These are phyloP conservation scores for Aporrectodea caliginosa DNA, from an alignment of 1,140 invertebrate species.

Conservation along the genomic window DNA sequence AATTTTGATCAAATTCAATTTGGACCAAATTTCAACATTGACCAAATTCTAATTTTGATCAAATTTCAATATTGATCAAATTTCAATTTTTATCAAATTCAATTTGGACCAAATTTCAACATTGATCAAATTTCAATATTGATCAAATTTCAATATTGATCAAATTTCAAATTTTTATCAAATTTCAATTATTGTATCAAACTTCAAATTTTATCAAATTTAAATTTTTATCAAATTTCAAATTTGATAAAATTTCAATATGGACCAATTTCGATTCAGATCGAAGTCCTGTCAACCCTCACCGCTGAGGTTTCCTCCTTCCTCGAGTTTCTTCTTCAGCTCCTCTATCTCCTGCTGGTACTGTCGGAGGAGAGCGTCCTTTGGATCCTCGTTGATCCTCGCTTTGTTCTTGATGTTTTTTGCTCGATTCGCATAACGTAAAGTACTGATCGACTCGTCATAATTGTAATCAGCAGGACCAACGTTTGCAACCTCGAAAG, in stretches of 20 bases:
- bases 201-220: not conserved
- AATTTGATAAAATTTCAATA: too few species aligned
- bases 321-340: slow-evolving; percentile 76
- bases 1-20: too few species aligned
- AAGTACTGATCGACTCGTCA: slow-evolving; percentile 93
- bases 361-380: slow-evolving; percentile 88
- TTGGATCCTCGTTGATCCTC: slow-evolving; percentile 95
- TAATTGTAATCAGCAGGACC: slow-evolving; percentile 95
- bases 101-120: too few species aligned
- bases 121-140: too few species aligned
- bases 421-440: slow-evolving; percentile 92
- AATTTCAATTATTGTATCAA: slow-evolving; percentile 37
- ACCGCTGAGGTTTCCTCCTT: not conserved
- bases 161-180: too few species aligned
- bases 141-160: too few species aligned
- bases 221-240: slow-evolving; percentile 19
- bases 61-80: too few species aligned
- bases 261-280: too few species aligned
- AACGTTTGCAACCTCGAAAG: slow-evolving; percentile 88
- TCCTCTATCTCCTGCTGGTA: slow-evolving; percentile 96
- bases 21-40: too few species aligned
- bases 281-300: too few species aligned
- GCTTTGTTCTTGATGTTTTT: slow-evolving; percentile 97
- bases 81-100: too few species aligned
- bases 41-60: too few species aligned